Percentiles rank a stretch among this genome's conserved stretches.
Evolutionary conservation across 2,113 vertebrate genomes (phyloP).

Genomic region (Carollia perspicillata): DNA sequence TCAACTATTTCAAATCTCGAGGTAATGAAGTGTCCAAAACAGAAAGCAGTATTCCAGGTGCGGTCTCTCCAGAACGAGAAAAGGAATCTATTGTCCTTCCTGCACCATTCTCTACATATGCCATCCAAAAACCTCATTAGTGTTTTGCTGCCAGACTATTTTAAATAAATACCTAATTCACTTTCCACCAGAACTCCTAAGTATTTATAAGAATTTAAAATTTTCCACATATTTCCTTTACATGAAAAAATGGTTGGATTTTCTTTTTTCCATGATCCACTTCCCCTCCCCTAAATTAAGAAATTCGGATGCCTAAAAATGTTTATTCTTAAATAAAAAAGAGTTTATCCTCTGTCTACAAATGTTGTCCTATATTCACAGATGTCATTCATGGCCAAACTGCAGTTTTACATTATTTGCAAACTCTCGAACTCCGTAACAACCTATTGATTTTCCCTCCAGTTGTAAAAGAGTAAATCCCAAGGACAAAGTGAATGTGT

Average conservation of each 20-base stretch:
- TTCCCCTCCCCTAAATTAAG: background rate
- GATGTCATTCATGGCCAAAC: background rate
- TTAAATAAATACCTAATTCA: slow-evolving; percentile 51
- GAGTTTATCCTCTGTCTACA: background rate
- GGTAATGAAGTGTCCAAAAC: slow-evolving; percentile 51
- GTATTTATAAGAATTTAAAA: slow-evolving; percentile 16
- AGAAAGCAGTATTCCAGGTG: slow-evolving; percentile 59
- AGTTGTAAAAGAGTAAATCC: slow-evolving; percentile 39
- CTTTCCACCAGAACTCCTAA: background rate
- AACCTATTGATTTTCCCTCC: background rate
- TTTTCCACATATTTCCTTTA: slow-evolving; percentile 1
- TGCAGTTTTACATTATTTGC: background rate
- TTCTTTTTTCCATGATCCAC: background rate
- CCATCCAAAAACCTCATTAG: slow-evolving; percentile 36
- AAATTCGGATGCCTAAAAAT: slow-evolving; percentile 19
- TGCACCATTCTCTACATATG: slow-evolving; percentile 16
- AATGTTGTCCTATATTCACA: background rate
- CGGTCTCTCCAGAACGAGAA: slow-evolving; percentile 26
- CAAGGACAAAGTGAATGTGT: slow-evolving; percentile 12
- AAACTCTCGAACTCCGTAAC: background rate
- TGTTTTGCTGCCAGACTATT: slow-evolving; percentile 48
- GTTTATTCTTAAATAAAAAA: slow-evolving; percentile 28
- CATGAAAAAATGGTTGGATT: background rate
- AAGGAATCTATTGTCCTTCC: slow-evolving; percentile 36
- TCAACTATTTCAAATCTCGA: slow-evolving; percentile 32